These are phyloP conservation scores for Saccostrea glomerata DNA, from an alignment of 1,140 invertebrate species.

Conservation along the genomic window DNA sequence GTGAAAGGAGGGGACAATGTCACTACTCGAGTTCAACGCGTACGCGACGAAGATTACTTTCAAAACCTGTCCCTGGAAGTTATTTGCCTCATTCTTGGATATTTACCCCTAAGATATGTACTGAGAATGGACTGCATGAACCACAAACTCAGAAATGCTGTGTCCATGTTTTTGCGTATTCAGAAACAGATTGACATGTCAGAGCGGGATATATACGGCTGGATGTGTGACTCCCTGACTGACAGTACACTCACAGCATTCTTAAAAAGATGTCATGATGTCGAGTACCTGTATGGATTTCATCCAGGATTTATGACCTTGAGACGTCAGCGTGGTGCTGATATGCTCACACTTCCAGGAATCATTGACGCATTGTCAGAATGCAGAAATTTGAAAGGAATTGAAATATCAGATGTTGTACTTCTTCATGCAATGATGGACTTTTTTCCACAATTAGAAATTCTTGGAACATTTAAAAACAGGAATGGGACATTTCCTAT, in stretches of 20 bases:
- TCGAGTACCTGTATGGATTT: conserved; percentile 69
- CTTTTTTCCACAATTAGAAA: conserved; percentile 68
- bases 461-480: conserved; percentile 74
- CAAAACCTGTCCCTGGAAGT: conserved; percentile 62
- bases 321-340: conserved; percentile 59
- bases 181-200: conserved; percentile 63
- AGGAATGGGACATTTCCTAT: conserved; percentile 69
- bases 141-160: conserved; percentile 64
- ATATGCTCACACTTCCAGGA: conserved; percentile 69
- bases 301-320: conserved; percentile 64
- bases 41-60: conserved; percentile 51
- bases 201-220: conserved; percentile 61
- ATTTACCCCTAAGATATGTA: conserved; percentile 62
- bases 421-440: conserved; percentile 72
- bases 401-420: conserved; percentile 71
- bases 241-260: conserved; percentile 65
- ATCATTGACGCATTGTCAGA: conserved; percentile 67
- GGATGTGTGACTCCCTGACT: conserved; percentile 66
- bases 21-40: background rate
- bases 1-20: background rate
- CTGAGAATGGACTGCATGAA: conserved; percentile 62
- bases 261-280: conserved; percentile 66
- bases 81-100: conserved; percentile 62
- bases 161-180: conserved; percentile 64
- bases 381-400: conserved; percentile 62